These are phyloP conservation scores for Littorina saxatilis DNA, from an alignment of 1,140 invertebrate genomes.

Conservation along the genomic window DNA sequence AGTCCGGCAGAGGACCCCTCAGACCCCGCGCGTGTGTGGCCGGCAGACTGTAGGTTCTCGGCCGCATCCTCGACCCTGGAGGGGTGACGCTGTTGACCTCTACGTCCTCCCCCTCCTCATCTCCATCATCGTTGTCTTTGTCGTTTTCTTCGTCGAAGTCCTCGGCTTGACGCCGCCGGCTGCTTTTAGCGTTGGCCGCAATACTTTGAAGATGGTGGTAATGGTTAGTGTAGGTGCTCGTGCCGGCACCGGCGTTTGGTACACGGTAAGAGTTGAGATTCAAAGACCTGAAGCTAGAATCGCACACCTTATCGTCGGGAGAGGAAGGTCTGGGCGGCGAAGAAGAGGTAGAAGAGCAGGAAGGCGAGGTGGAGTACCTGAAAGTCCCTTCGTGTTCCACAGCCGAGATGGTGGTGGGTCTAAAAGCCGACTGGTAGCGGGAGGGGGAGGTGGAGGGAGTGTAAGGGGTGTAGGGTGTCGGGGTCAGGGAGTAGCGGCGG, in stretches of 20 bases:
- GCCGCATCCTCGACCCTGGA: neutral
- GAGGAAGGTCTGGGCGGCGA: slow-evolving; percentile 13
- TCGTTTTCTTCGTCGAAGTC: neutral
- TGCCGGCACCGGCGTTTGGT: too few species aligned
- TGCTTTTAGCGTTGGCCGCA: neutral
- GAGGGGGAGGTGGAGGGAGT: neutral
- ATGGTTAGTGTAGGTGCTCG: slow-evolving; percentile 10
- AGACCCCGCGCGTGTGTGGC: neutral
- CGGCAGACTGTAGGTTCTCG: slow-evolving; percentile 26
- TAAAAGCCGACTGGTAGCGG: neutral
- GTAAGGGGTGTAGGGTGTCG: neutral
- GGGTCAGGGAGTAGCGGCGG: neutral
- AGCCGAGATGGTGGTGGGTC: neutral
- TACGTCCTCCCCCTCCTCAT: neutral
- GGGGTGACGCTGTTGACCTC: neutral
- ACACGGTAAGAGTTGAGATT: slow-evolving; percentile 10
- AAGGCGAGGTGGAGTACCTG: neutral
- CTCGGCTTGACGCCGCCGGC: neutral
- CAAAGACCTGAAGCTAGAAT: neutral
- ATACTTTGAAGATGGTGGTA: neutral
- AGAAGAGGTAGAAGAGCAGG: neutral
- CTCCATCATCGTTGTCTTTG: neutral
- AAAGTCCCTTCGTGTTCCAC: slow-evolving; percentile 3
- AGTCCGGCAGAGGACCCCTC: neutral
- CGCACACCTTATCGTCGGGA: neutral